Evolutionary conservation across 2,888 invertebrate genomes (phyloP), one percentile per base, ranked within the genome.

Genomic region (Gonocerus acuteangulatus): DNA sequence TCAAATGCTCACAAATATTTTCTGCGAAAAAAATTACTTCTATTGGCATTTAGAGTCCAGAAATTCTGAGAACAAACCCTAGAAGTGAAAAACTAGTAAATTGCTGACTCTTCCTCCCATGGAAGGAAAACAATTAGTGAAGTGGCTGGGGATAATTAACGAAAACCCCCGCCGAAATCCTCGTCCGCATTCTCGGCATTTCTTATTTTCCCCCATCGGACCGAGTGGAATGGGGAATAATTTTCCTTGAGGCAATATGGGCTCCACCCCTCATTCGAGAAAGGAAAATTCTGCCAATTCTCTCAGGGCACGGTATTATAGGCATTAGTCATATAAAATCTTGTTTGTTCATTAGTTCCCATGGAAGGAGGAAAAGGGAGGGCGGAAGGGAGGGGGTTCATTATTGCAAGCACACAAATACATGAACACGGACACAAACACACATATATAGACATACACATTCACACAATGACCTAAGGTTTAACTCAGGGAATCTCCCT

Each of bases 311-410:
- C 39, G 54, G 57, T 57, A 45, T 57, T 57, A 57, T 57, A 44
- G 57, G 57, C 57, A 57, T 57, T 57, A 57, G 57, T 57, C 57
- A 57, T 57, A 57, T 57, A 57, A 57, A 57, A 47, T 47, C 57
- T 57, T 57, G 57, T 57, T 57, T 57, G 57, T 57, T 57, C 57
- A 57, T 57, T 57, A 57, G 57, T 23, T 22, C 22, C 11, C 19
- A 4, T 13, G 45, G 57, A 16, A 16, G 42, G 39, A 39, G 39
- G 4, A 39, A n/a, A 15, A n/a, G 15, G n/a, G 42, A 15, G 19
- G 21, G 47, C 18, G 47, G 15, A 13, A 4, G 54, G 39, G 39
- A 22, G 39, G 36, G 54, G 54, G 54, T 54, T 54, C 54, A 54
- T 54, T 54, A 54, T 54, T 54, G 54, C 54, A n/a, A 18, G n/a